Evolutionary conservation across 2,113 vertebrate genomes (phyloP).

Genomic region (Polypterus bichir): DNA sequence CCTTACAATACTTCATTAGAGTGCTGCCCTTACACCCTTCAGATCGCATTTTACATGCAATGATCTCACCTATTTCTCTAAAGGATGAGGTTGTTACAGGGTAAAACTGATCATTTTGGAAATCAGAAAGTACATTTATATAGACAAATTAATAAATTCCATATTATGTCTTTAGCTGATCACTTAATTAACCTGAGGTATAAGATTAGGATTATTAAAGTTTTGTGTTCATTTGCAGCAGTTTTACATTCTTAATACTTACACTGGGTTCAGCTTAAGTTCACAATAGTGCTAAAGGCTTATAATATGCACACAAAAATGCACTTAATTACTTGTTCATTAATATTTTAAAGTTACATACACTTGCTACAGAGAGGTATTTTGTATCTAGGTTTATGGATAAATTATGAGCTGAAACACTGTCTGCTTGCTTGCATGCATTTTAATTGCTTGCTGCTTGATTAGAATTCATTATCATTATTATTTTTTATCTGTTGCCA

Average conservation of each 20-base stretch:
- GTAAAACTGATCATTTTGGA: too few species aligned
- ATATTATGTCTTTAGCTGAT: too few species aligned
- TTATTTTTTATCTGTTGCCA: slow-evolving; percentile 49
- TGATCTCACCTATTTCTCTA: too few species aligned
- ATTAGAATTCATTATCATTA: slow-evolving; percentile 36
- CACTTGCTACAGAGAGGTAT: slow-evolving; percentile 41
- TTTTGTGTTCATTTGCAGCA: neutral
- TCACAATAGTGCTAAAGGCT: slow-evolving; percentile 28
- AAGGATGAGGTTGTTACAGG: too few species aligned
- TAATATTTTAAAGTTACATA: slow-evolving; percentile 40
- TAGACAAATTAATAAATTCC: too few species aligned
- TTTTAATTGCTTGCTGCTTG: slow-evolving; percentile 53
- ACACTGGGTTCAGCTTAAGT: slow-evolving; percentile 40
- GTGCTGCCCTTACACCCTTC: too few species aligned
- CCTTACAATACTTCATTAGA: too few species aligned
- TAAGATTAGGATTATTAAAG: neutral
- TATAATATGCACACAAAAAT: slow-evolving; percentile 34
- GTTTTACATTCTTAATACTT: slow-evolving; percentile 2
- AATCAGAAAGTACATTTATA: too few species aligned
- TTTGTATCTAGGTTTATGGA: slow-evolving; percentile 44
- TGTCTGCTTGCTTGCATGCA: slow-evolving; percentile 42
- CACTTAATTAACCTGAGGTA: slow-evolving; percentile 2
- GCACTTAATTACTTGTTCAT: slow-evolving; percentile 42
- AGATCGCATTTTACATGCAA: too few species aligned
- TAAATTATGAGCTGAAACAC: slow-evolving; percentile 48